Conservation (phyloP, 2,797 vertebrate species). For the Anguilla obscura region DNA sequence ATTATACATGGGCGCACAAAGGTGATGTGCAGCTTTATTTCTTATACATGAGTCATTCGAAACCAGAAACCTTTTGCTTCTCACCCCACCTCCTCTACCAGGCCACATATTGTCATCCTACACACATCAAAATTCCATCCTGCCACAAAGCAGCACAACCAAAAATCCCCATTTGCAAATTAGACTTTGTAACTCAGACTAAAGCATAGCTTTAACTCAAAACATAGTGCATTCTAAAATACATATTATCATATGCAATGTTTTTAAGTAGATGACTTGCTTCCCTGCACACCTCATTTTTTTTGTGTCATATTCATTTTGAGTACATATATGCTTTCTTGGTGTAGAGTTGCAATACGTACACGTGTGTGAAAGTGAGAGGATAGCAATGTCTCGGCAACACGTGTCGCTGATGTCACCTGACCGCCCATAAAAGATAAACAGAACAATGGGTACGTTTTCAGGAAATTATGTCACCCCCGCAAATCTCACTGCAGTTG, state of each 20-base stretch:
- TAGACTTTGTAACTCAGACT: not conserved
- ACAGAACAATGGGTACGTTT: not conserved
- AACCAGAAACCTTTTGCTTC: not conserved
- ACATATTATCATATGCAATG: no score
- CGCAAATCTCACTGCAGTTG: not conserved
- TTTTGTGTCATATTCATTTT: not conserved
- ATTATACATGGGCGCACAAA: not conserved
- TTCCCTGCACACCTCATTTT: not conserved
- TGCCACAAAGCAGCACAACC: not conserved
- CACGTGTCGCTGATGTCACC: not conserved
- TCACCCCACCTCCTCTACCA: not conserved
- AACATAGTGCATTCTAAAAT: no score
- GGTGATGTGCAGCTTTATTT: not conserved
- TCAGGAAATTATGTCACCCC: not conserved
- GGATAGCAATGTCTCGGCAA: not conserved
- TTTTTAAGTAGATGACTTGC: not conserved
- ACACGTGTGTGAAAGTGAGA: not conserved
- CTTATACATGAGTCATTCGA: slow-evolving; percentile 1
- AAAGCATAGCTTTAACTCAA: not conserved
- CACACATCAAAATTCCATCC: not conserved
- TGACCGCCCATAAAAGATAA: not conserved
- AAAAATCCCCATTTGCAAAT: not conserved
- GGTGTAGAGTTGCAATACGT: not conserved
- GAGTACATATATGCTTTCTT: not conserved
- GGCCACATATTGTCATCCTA: not conserved